Base-by-base conservation (phyloP, 2,888 invertebrate species). In the Brachyptera putata region DNA sequence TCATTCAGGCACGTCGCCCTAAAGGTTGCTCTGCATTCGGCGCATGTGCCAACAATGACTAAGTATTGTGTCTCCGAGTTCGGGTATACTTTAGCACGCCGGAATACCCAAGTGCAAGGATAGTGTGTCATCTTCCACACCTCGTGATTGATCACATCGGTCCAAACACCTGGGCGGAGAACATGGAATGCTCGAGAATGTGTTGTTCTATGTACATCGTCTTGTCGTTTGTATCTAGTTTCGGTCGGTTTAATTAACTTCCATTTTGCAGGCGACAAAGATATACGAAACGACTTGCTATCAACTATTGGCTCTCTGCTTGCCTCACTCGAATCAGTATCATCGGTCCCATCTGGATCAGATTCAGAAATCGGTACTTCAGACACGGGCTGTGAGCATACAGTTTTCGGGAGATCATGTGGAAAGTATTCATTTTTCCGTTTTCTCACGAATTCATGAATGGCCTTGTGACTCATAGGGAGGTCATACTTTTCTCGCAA, bases 1-100 rank as follows among this genome's bases (percentile, higher is more conserved):
- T n/a, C n/a, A n/a, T n/a, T n/a, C n/a, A n/a, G n/a, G n/a, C n/a
- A n/a, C n/a, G n/a, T n/a, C n/a, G n/a, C n/a, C n/a, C n/a, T n/a
- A n/a, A n/a, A n/a, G n/a, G n/a, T n/a, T n/a, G n/a, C n/a, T n/a
- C n/a, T n/a, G n/a, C n/a, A n/a, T n/a, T n/a, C n/a, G n/a, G n/a
- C n/a, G n/a, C n/a, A n/a, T n/a, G n/a, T n/a, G n/a, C n/a, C n/a
- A n/a, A n/a, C n/a, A n/a, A n/a, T n/a, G n/a, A n/a, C n/a, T n/a
- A n/a, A n/a, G n/a, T n/a, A n/a, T n/a, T n/a, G n/a, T n/a, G n/a
- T n/a, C n/a, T n/a, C n/a, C n/a, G 48, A 48, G n/a, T 18, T 48
- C 5, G 48, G 48, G n/a, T 18, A 48, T n/a, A 48, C 48, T 24
- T 48, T 48, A 5, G 48, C 48, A n/a, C 48, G 13, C n/a, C 48